Conservation (phyloP, 1,140 invertebrate genomes). For the Ostrea denselamellosa region DNA sequence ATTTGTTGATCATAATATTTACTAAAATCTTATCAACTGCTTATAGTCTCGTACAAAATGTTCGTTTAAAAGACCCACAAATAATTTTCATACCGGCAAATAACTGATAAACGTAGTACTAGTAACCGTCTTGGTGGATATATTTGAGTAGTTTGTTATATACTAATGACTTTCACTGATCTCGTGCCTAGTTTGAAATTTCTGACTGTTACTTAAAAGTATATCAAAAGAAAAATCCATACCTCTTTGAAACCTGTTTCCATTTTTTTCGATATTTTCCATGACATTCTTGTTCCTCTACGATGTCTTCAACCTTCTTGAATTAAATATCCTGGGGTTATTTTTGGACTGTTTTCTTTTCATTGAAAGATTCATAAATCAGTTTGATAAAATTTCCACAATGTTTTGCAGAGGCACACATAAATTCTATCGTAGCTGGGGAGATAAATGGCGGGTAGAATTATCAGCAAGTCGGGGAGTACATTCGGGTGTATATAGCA, state of each 20-base stretch:
- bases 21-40: background rate
- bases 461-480: background rate
- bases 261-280: background rate
- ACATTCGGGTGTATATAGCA: background rate
- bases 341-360: background rate
- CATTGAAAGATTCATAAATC: background rate
- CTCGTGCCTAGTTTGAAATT: no score
- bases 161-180: no score
- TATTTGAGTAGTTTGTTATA: no score
- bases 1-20: background rate
- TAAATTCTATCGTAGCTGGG: background rate
- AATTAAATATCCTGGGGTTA: background rate
- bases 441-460: background rate
- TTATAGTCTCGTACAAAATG: background rate
- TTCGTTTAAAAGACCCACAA: no score
- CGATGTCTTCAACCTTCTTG: background rate
- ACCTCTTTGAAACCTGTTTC: background rate
- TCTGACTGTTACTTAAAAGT: no score
- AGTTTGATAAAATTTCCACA: background rate
- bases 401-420: background rate
- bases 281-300: background rate
- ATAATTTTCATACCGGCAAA: no score
- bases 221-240: background rate
- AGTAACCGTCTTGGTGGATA: no score
- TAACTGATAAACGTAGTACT: background rate